Evolutionary conservation across 2,888 invertebrate species (phyloP), one percentile per base, ranked within the genome.

Genomic region (Dioctria rufipes): DNA sequence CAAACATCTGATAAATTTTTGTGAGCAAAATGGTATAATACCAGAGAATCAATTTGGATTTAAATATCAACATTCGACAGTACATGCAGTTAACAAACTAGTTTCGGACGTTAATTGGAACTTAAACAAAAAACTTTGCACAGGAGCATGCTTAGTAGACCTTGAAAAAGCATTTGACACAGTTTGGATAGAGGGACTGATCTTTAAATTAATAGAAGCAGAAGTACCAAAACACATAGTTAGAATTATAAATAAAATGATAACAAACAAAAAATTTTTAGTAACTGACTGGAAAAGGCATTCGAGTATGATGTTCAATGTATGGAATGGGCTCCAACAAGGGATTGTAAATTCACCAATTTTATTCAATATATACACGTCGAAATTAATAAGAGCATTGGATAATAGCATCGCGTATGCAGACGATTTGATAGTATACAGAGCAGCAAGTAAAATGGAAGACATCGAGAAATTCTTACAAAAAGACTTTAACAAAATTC

Each of bases 41-140:
- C 71, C 80, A n/a, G 51, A 80, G 4, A 80, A 71, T 11, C 80
- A 80, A 25, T 80, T 71, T 61, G 63, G 71, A 39, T 80, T 69
- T n/a, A 69, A 43, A 39, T 8, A 46, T 2, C 3, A 6, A 2
- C 80, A 80, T n/a, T 46, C 39, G 2, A 73, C 80, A 5, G 49
- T 42, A n/a, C 80, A 80, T 71, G 80, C 80, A 5, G 61, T 39
- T 2, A n/a, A 9, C 0, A 58, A 60, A 11, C 60, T 80, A 11
- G 60, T 67, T 39, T 60, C 69, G 5, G 61, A 80, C 37, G n/a
- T 80, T 11, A 37, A 67, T 4, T 42, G 8, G 25, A 71, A 63
- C n/a, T 13, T 66, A 6, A 71, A 60, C 43, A 49, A 49, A 40
- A 43, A 58, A 40, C 69, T 25, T 3, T 69, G 69, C 11, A 80